phyloP scores from a whole-genome alignment of 2,113 vertebrate genomes.

The Dunckerocampus dactyliophorus region DNA sequence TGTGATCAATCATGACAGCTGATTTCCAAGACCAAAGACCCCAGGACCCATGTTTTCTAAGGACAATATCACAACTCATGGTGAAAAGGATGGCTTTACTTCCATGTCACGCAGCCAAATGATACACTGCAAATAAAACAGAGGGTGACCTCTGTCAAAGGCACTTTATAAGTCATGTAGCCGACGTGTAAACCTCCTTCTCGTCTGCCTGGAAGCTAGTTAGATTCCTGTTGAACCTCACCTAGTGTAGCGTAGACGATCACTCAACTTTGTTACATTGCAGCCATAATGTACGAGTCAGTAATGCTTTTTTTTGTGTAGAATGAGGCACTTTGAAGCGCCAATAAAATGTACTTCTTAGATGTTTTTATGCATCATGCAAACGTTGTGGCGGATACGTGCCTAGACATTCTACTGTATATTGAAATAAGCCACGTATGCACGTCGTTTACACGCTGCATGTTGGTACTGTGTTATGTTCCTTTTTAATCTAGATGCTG shows the following conservation, averaged over 20 bases:
- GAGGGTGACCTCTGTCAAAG: constrained; percentile 34
- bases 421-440: constrained; percentile 45
- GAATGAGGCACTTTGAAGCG: constrained; percentile 1
- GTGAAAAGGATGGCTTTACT: constrained; percentile 23
- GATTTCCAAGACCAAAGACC: constrained; percentile 49
- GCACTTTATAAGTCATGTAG: constrained; percentile 57
- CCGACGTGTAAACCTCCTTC: constrained; percentile 25
- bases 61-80: constrained; percentile 16
- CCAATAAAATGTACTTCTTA: neutral
- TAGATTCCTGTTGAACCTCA: neutral
- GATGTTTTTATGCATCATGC: constrained; percentile 22
- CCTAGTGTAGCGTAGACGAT: neutral
- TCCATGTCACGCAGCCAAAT: constrained; percentile 31
- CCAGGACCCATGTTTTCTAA: constrained; percentile 25
- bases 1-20: constrained; percentile 13
- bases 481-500: constrained; percentile 55
- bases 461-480: constrained; percentile 13
- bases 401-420: constrained; percentile 48
- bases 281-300: constrained; percentile 4
- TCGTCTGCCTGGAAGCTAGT: constrained; percentile 24
- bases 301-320: constrained; percentile 13
- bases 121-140: constrained; percentile 24
- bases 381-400: constrained; percentile 23
- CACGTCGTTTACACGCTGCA: constrained; percentile 17
- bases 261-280: neutral